Base-by-base conservation (phyloP, 2,888 invertebrate species). In the Campaea margaritaria region DNA sequence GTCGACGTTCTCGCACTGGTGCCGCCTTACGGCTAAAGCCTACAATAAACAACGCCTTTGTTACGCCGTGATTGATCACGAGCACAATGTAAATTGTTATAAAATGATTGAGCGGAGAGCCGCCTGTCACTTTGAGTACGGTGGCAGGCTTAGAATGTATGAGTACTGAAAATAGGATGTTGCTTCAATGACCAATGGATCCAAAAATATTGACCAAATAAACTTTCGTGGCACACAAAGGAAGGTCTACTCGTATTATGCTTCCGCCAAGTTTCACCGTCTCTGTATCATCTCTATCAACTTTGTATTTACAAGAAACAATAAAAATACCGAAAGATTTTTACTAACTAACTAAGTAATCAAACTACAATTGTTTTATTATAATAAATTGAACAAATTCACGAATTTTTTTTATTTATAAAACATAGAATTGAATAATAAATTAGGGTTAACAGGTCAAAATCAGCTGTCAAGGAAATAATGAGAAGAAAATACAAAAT, bases 1-100 rank as follows among this genome's bases (percentile, higher is more conserved):
- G 82, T 97, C 97, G 60, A 96, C 95, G 73, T 95, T 96, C 83
- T 98, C 98, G 82, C 97, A 97, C 82, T 97, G 97, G 81, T 97
- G 95, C 72, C 98, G 94, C 70, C 98, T 93, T 74, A 98, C 96
- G 39, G 97, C 96, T 71, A 98, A 89, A 47, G 97, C 96, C 97
- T 97, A 74, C 55, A 67, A 71, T 62, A 75, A 83, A 82, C 80
- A 79, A 78, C 67, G 68, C 68, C 69, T 65, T 71, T 72, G 67
- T 73, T 73, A 76, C 69, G 58, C 63, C 60, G 70, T 74, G 74
- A 80, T 76, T 75, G 73, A 79, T 81, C 67, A 62, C 70, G 58
- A 55, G 54, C 49, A 58, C 53, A 52, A 59, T 63, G 68, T 75
- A 75, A 75, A 78, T 81, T 75, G 71, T 75, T 68, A 68, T 65